Base-by-base conservation (phyloP, 2,113 vertebrate species). In the Tragelaphus scriptus region DNA sequence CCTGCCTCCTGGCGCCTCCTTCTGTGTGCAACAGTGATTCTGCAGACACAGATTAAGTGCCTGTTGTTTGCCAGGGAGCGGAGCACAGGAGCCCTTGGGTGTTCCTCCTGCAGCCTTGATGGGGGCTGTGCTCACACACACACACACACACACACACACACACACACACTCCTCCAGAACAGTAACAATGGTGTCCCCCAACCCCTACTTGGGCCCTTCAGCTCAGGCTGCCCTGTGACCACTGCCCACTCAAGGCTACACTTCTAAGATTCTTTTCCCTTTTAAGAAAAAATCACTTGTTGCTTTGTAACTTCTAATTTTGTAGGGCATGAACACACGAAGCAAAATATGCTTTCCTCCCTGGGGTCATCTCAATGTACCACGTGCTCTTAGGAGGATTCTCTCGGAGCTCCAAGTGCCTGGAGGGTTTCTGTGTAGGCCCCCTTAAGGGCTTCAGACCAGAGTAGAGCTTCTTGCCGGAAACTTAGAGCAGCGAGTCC, bases 351-450 rank as follows among this genome's bases (percentile, higher is more conserved):
- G 14, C 85, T 59, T 75, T 81, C 55, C 5, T 58, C 91, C 26
- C 44, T 58, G 36, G 77, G 15, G 58, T 7, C 7, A 0, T 30
- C 36, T 15, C 1, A 0, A 1, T 3, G 14, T 4, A 0, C 47
- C 61, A 0, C 2, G 0, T 2, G 3, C 75, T 32, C n/a, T 81
- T 5, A 1, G 4, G 61, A 63, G 61, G 17, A 2, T 6, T 7
- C 58, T 7, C 58, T 17, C 3, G 0, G 2, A 47, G n/a, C 26
- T 49, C 81, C 25, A 0, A 1, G 6, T 1, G 9, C 12, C 7
- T 3, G 21, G 51, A 16, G 14, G 4, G 77, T 16, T 47, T 53
- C 63, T 28, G 21, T 53, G 11, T 2, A 21, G 55, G 19, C 25
- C 68, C 89, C 49, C 21, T 32, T 16, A 11, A 40, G 77, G 40